phyloP scores from a whole-genome alignment of 2,113 vertebrate species.

The Phalacrocorax brasilianus region DNA sequence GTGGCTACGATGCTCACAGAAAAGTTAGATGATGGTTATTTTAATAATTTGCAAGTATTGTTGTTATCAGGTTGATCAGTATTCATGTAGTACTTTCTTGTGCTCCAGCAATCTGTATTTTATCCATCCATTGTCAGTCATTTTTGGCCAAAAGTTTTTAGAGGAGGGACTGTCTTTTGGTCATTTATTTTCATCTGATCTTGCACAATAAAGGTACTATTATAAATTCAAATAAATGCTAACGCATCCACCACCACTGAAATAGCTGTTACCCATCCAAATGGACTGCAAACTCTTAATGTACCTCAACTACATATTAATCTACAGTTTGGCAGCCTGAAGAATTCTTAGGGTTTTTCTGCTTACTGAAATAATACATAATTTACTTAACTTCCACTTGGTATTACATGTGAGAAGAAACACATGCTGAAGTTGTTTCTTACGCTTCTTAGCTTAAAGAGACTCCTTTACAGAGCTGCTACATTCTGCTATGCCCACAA shows the following conservation, averaged over 20 bases:
- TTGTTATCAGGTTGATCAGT: background rate
- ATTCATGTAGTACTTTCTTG: background rate
- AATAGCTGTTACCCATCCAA: background rate
- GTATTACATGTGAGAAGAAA: background rate
- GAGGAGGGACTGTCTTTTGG: background rate
- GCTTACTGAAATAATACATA: background rate
- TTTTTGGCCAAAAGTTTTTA: background rate
- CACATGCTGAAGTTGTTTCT: background rate
- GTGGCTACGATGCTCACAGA: background rate
- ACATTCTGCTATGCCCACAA: background rate
- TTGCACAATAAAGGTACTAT: background rate
- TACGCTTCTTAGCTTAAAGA: background rate
- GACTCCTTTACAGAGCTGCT: background rate
- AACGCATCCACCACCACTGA: background rate
- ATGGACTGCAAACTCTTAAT: background rate
- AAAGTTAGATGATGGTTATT: background rate
- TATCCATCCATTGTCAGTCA: background rate
- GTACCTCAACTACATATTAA: background rate
- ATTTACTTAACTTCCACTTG: background rate
- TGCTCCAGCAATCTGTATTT: background rate
- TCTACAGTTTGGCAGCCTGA: background rate
- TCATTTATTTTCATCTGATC: background rate
- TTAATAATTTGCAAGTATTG: background rate
- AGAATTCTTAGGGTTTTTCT: background rate
- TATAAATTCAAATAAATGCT: background rate